phyloP scores from a whole-genome alignment of 2,113 vertebrate species.

The Crotalus horridus region DNA sequence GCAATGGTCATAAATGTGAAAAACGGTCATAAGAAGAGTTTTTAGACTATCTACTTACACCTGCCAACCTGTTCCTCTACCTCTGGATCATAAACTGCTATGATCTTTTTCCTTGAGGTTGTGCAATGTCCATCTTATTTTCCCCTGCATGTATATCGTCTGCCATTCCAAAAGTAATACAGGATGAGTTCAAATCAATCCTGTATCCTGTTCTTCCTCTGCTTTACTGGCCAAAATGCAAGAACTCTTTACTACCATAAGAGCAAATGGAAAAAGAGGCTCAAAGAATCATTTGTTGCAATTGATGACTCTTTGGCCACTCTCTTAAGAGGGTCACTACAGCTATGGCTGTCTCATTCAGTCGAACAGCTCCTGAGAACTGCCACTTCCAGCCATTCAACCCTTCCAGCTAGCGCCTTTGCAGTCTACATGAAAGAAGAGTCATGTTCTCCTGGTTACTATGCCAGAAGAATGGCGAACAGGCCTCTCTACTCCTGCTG shows the following conservation, averaged over 20 bases:
- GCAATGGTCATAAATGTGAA: neutral
- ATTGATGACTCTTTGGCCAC: neutral
- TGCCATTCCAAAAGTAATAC: neutral
- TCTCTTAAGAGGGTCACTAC: neutral
- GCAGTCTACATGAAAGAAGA: neutral
- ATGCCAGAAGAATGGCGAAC: neutral
- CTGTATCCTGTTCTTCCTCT: neutral
- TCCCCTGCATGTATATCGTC: neutral
- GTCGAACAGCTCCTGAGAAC: neutral
- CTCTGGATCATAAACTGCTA: neutral
- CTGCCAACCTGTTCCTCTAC: neutral
- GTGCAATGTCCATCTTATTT: neutral
- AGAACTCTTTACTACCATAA: neutral
- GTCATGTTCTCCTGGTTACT: neutral
- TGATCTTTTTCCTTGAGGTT: neutral
- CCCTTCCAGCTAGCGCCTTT: neutral
- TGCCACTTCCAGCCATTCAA: neutral
- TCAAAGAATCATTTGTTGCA: neutral
- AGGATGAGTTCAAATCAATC: neutral
- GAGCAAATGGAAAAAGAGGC: neutral
- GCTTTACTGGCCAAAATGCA: neutral
- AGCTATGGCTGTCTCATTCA: neutral
- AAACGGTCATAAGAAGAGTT: neutral
- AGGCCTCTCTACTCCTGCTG: neutral
- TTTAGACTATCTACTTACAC: neutral